Conservation (phyloP, 35 echinoderm and acorn worm species). For the Holothuria glaberrima region DNA sequence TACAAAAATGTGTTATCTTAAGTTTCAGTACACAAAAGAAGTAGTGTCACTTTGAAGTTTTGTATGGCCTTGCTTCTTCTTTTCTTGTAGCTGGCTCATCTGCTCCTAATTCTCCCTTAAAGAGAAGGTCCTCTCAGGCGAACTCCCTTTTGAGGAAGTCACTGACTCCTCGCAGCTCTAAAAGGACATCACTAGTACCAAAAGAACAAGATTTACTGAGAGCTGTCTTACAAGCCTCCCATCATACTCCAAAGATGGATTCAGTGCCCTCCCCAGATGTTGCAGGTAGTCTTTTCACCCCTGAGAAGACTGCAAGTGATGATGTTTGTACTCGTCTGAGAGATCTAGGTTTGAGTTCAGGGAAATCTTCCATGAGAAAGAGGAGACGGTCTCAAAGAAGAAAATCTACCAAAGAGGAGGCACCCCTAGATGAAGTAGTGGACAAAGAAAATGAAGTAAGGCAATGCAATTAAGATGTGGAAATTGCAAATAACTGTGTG, state of each 20-base stretch:
- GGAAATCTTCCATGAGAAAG: constrained; percentile 28
- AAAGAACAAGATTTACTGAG: constrained; percentile 7
- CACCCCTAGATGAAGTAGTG: background rate
- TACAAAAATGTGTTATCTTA: too few species aligned
- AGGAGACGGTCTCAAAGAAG: background rate
- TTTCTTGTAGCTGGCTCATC: constrained; percentile 17
- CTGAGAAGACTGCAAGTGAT: background rate
- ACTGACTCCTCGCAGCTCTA: background rate
- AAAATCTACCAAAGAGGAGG: constrained; percentile 11
- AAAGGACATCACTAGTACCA: background rate
- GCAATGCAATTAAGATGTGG: background rate
- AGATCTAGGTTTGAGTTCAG: constrained; percentile 22
- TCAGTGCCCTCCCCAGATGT: background rate
- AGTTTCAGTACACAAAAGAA: too few species aligned
- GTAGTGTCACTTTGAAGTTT: too few species aligned
- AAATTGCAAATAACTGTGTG: background rate
- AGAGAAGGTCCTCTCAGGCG: background rate
- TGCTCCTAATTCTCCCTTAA: background rate
- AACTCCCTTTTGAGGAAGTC: background rate
- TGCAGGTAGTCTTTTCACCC: constrained; percentile 27
- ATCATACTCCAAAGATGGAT: background rate
- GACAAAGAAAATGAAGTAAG: constrained; percentile 30
- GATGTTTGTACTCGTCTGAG: background rate
- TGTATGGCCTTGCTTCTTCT: background rate
- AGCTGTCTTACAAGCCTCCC: constrained; percentile 1